These are phyloP conservation scores for Amblyopsis rosae DNA, from an alignment of 2,113 vertebrate genomes.

Conservation along the genomic window DNA sequence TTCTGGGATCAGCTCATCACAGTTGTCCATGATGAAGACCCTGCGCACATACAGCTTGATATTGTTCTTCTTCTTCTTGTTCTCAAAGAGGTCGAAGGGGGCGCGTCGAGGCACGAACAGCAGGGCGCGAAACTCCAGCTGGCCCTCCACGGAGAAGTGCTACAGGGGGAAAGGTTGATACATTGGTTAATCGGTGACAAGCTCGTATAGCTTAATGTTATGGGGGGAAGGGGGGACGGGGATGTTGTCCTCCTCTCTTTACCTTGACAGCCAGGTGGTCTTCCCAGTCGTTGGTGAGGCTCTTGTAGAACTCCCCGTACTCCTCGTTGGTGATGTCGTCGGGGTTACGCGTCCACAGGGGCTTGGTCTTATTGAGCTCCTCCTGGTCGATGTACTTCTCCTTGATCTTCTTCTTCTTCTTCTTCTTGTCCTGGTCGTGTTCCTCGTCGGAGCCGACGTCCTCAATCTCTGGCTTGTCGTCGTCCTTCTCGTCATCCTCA, in stretches of 20 bases:
- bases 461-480: constrained; percentile 81
- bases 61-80: constrained; percentile 95
- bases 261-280: constrained; percentile 84
- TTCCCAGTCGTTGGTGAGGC: constrained; percentile 86
- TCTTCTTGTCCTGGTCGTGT: constrained; percentile 75
- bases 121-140: constrained; percentile 92
- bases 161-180: constrained; percentile 41
- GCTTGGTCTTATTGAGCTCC: constrained; percentile 83
- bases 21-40: constrained; percentile 99
- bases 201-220: not conserved
- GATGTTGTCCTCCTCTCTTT: not conserved
- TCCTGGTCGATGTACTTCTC: constrained; percentile 84
- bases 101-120: constrained; percentile 92
- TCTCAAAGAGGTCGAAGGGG: constrained; percentile 94
- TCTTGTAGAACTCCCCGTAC: constrained; percentile 96
- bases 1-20: constrained; percentile 93
- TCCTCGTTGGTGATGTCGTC: constrained; percentile 96
- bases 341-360: constrained; percentile 93
- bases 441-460: constrained; percentile 82
- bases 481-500: constrained; percentile 69
- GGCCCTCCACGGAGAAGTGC: constrained; percentile 98
- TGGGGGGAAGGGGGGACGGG: not conserved
- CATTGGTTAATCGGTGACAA: not conserved
- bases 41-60: constrained; percentile 94
- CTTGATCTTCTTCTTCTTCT: constrained; percentile 84